Percentiles rank a stretch among this genome's conserved stretches.
phyloP scores from a whole-genome alignment of 2,113 vertebrate genomes.

The Rhineura floridana region DNA sequence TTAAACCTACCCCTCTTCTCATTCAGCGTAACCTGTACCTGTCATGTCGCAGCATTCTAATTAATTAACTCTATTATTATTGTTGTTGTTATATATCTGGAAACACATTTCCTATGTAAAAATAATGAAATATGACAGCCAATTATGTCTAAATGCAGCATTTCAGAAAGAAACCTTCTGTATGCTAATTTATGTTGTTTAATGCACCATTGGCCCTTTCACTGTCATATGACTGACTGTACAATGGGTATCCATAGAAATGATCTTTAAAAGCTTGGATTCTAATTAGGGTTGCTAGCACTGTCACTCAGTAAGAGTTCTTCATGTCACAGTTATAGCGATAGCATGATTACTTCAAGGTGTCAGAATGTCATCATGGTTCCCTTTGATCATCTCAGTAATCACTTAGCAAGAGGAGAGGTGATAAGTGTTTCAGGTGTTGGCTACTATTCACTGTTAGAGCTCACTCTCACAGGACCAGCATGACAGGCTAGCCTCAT shows the following conservation, averaged over 20 bases:
- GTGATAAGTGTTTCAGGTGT: too few species aligned
- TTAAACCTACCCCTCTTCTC: too few species aligned
- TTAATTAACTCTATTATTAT: too few species aligned
- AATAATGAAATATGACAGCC: constrained; percentile 32
- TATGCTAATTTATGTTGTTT: constrained; percentile 29
- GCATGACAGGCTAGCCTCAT: neutral
- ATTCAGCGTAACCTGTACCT: neutral
- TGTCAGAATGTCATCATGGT: neutral
- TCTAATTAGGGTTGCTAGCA: constrained; percentile 5
- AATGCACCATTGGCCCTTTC: neutral
- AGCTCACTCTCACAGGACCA: neutral
- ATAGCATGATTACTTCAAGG: neutral
- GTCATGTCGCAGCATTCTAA: neutral
- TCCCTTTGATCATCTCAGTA: constrained; percentile 15
- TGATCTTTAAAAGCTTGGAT: constrained; percentile 1
- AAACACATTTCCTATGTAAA: neutral
- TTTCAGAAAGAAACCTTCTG: constrained; percentile 2
- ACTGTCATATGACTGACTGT: neutral
- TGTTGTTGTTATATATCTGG: too few species aligned
- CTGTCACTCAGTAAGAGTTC: neutral
- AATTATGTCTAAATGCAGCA: constrained; percentile 15
- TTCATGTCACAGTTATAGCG: neutral
- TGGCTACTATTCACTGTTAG: neutral
- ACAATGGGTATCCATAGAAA: neutral
- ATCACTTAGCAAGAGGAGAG: neutral